These are phyloP conservation scores for Drosophila nikananu DNA, from an alignment of 1,140 invertebrate species.

Conservation along the genomic window DNA sequence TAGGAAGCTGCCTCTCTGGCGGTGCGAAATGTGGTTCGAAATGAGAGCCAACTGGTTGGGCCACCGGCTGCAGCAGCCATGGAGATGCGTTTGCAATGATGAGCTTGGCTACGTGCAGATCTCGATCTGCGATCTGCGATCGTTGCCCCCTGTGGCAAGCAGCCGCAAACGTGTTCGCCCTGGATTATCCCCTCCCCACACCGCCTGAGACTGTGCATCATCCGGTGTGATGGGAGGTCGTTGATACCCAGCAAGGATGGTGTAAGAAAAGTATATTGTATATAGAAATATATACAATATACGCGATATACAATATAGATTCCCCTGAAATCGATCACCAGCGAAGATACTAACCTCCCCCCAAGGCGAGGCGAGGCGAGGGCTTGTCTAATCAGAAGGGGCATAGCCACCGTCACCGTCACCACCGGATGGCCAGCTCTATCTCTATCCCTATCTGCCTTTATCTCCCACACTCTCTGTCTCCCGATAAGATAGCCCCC, in stretches of 20 bases:
- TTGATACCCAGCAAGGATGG: slow-evolving; percentile 29
- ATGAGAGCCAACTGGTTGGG: slow-evolving; percentile 66
- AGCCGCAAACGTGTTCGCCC: slow-evolving; percentile 37
- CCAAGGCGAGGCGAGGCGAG: neutral
- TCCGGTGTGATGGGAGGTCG: slow-evolving; percentile 17
- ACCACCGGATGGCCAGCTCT: slow-evolving; percentile 38
- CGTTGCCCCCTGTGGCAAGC: slow-evolving; percentile 40
- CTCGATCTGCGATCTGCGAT: slow-evolving; percentile 26
- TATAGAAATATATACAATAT: neutral
- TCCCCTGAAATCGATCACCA: slow-evolving; percentile 22
- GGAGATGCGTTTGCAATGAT: slow-evolving; percentile 19
- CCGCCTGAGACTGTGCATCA: neutral
- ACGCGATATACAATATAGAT: slow-evolving; percentile 2
- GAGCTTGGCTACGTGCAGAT: slow-evolving; percentile 36
- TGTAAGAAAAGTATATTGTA: neutral
- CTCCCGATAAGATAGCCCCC: slow-evolving; percentile 32
- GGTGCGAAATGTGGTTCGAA: slow-evolving; percentile 40
- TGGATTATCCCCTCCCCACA: neutral
- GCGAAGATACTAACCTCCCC: neutral
- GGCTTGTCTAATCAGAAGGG: slow-evolving; percentile 46
- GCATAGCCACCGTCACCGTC: too few species aligned
- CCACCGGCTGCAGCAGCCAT: slow-evolving; percentile 42
- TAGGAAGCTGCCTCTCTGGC: slow-evolving; percentile 16
- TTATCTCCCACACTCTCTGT: neutral
- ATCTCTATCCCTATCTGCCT: slow-evolving; percentile 22